phyloP scores from a whole-genome alignment of 2,888 invertebrate species.

The Halictus quadricinctus region DNA sequence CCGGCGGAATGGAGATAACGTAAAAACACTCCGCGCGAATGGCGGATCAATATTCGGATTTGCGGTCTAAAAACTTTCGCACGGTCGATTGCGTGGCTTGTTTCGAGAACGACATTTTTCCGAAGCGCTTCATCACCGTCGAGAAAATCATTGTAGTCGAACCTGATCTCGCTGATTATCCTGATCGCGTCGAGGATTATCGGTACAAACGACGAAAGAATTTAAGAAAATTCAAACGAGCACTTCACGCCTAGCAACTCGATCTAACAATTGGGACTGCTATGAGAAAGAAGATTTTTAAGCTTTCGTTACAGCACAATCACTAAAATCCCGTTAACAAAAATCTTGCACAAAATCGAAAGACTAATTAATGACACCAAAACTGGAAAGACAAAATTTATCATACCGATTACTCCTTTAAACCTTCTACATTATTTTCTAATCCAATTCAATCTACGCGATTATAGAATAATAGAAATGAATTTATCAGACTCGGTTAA shows the following conservation, averaged over 20 bases:
- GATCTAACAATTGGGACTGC: not conserved
- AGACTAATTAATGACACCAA: too few relatives aligned
- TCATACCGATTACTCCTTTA: too few relatives aligned
- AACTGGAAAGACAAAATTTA: too few relatives aligned
- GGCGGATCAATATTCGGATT: slow-evolving; percentile 50
- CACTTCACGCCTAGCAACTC: too few relatives aligned
- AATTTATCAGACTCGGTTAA: too few relatives aligned
- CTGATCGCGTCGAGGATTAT: not conserved
- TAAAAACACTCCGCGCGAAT: slow-evolving; percentile 38
- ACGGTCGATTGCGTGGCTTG: slow-evolving; percentile 7
- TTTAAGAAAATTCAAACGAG: not conserved
- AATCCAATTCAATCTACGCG: too few relatives aligned
- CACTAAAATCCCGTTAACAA: too few relatives aligned
- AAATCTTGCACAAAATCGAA: too few relatives aligned
- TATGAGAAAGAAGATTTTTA: not conserved
- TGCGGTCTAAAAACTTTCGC: slow-evolving; percentile 36
- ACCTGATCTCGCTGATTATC: not conserved
- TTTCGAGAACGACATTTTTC: not conserved
- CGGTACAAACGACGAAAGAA: not conserved
- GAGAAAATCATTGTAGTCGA: not conserved
- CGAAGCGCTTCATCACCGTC: not conserved
- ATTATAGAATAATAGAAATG: too few relatives aligned
- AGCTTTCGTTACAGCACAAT: not conserved
- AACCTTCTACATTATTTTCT: too few relatives aligned
- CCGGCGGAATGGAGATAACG: slow-evolving; percentile 44